A percentile compares a stretch with the other conserved stretches of the same genome.
phyloP scores from a whole-genome alignment of 2,888 invertebrate species.

The Malthinus flaveolus region DNA sequence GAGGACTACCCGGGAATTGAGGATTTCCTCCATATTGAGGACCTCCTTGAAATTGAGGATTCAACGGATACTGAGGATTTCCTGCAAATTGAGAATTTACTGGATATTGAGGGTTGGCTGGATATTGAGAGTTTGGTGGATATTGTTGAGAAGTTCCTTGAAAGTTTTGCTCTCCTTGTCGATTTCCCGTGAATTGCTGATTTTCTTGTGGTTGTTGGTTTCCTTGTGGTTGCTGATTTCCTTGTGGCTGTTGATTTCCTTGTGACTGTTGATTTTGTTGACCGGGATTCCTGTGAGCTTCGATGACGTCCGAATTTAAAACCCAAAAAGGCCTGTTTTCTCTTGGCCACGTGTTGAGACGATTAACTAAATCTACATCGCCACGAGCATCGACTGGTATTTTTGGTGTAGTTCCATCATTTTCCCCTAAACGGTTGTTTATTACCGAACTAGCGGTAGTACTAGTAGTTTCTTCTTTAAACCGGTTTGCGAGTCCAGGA shows the following conservation, averaged over 20 bases:
- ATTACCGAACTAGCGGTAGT: slow-evolving; percentile 38
- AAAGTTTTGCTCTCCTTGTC: background rate
- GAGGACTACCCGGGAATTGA: background rate
- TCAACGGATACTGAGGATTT: background rate
- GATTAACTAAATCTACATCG: slow-evolving; percentile 63
- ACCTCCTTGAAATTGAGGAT: background rate
- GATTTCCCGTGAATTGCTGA: background rate
- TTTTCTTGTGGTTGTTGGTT: background rate
- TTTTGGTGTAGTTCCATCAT: slow-evolving; percentile 25
- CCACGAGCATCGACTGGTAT: slow-evolving; percentile 70
- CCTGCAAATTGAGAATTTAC: background rate
- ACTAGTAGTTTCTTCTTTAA: slow-evolving; percentile 39
- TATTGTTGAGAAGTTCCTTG: background rate
- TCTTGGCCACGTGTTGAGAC: slow-evolving; percentile 66
- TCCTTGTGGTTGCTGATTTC: background rate
- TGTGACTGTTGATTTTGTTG: background rate
- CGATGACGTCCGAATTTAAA: slow-evolving; percentile 68
- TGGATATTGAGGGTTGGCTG: background rate
- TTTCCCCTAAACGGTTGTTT: slow-evolving; percentile 60
- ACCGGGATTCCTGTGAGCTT: slow-evolving; percentile 57
- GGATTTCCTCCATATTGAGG: background rate
- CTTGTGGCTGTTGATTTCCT: background rate
- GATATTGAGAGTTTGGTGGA: background rate
- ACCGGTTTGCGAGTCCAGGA: slow-evolving; percentile 58
- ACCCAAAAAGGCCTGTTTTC: slow-evolving; percentile 76